Base-by-base conservation (phyloP, 92 coral and sea anemone genomes). In the Hydrozoanthus gracilis region DNA sequence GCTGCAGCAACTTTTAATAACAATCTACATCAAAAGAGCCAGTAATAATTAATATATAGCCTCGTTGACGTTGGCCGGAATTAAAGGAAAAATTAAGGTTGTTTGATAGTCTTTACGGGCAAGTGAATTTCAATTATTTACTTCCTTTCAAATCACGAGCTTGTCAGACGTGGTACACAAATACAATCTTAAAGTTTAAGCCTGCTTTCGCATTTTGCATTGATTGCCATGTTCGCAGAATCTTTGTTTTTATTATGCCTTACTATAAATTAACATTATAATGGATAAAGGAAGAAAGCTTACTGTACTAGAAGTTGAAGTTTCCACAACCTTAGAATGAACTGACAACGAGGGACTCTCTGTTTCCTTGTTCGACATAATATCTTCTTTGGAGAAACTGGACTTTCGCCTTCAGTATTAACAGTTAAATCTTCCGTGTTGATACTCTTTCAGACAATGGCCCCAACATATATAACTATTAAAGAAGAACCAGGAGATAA, bases 401-500 rank as follows among this genome's bases (percentile, higher is more conserved):
- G 27, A 27, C 44, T 65, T 18, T 16, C 58, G 56, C 46, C 74
- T 80, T 52, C 35, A 9, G 74, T 52, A 66, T 46, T 60, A 80
- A 49, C 44, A 61, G 47, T 27, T 64, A 80, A 54, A 54, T 80
- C 73, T 48, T 62, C 74, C 60, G 60, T 80, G 85, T 49, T 64
- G 62, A 47, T 49, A 49, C 11, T 65, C 73, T 80, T 80, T 80
- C 85, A 66, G 20, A 80, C 85, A 65, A 80, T 62, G 74, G 85
- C 47, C 5, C 46, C 70, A 49, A 67, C 85, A 65, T 80, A 49
- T 80, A 80, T 66, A 80, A 64, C 74, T 49, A 80, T 80, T 80
- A 80, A 64, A 17, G 66, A 65, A 80, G 74, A 80, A 80, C 85
- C 73, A 60, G 73, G 73, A 80, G 73, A 80, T 64, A 80, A 80